Evolutionary conservation across 2,797 vertebrate genomes (phyloP), one percentile per base, ranked within the genome.

Genomic region (Pogonophryne albipinna): DNA sequence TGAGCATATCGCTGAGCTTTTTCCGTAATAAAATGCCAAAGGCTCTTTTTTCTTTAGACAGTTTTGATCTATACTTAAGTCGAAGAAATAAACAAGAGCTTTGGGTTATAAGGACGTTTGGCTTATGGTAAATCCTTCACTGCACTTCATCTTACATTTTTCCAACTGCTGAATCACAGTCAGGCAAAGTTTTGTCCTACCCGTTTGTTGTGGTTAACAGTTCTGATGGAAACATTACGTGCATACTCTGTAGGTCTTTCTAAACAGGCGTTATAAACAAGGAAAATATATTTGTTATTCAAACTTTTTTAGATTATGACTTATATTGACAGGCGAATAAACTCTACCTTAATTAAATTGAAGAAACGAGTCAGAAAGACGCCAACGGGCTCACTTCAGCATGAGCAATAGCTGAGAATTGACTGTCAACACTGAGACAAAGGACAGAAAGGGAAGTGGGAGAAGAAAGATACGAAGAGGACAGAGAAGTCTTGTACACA

Each of bases 371-470:
- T 74, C n/a, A 53, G 68, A 83, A 72, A 16, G 50, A 75, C 76
- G 83, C 70, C 78, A 79, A 53, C 58, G 60, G 72, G 69, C 63
- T 78, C 79, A 84, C 83, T 86, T 84, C 82, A 64, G 72, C 10
- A 66, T 62, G 76, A 83, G 77, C 49, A 66, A 72, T 66, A 58
- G 73, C 64, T 80, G 71, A 74, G 58, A 58, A 42, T 51, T 55
- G 38, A 52, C 58, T 60, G 69, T 62, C 55, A 52, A 73, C 53
- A 63, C 20, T 38, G 45, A 55, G 58, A 76, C 27, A 53, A 41
- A 45, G 60, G 31, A 41, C 45, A 62, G 47, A 71, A 64, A 73
- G 19, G 47, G 46, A 51, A 20, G 41, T 17, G 34, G 44, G 41
- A 38, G 56, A 45, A 66, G 46, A 62, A 50, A 55, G 38, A 71